Conservation (phyloP, 2,113 vertebrate species). For the Pygoscelis adeliae region DNA sequence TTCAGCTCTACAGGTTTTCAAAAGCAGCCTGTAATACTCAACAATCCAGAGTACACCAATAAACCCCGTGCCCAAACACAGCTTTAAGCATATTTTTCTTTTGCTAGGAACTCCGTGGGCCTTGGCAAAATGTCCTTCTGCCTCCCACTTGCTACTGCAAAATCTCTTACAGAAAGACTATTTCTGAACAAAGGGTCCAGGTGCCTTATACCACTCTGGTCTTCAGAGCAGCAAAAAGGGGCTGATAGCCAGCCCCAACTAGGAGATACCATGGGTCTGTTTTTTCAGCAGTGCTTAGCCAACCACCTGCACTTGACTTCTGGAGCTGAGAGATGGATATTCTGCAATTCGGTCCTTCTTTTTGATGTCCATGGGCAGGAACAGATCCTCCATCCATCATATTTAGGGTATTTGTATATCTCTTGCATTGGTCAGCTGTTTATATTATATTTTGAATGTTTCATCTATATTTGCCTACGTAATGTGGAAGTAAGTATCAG, state of each 20-base stretch:
- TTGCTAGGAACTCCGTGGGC: not conserved
- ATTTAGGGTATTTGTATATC: not conserved
- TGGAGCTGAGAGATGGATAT: not conserved
- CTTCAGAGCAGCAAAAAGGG: not conserved
- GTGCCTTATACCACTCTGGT: not conserved
- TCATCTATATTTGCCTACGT: not conserved
- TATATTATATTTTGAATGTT: not conserved
- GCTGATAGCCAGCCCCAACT: not conserved
- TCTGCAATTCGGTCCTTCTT: not conserved
- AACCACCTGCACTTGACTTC: not conserved
- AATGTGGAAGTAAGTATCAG: not conserved
- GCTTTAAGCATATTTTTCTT: not conserved
- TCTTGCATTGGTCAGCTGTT: not conserved
- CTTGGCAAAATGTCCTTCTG: constrained; percentile 12
- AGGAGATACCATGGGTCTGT: not conserved
- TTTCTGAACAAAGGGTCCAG: not conserved
- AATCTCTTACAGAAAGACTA: not conserved
- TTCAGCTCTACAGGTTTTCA: constrained; percentile 43
- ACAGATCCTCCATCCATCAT: not conserved
- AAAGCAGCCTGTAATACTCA: constrained; percentile 17
- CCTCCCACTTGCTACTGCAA: constrained; percentile 12
- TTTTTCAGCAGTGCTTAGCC: not conserved
- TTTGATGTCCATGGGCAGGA: not conserved
- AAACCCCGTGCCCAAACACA: constrained; percentile 6
- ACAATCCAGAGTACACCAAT: not conserved